Percentiles rank a stretch among this genome's conserved stretches.
Evolutionary conservation across 2,113 vertebrate genomes (phyloP).

Genomic region (Psophia crepitans): DNA sequence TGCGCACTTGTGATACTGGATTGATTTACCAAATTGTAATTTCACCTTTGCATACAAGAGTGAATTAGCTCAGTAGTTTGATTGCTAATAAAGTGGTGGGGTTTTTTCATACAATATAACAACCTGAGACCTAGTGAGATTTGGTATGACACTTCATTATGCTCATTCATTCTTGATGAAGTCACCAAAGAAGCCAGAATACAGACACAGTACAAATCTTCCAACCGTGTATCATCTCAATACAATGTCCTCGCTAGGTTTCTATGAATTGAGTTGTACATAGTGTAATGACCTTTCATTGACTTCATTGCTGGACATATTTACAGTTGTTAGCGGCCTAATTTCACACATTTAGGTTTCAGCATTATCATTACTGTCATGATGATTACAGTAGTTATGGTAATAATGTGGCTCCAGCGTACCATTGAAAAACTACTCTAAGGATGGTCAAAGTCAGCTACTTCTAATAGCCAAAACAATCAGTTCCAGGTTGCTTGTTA

Average conservation of each 20-base stretch:
- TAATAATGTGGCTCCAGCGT: conserved; percentile 48
- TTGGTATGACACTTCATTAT: not conserved
- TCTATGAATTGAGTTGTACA: not conserved
- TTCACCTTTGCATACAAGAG: not conserved
- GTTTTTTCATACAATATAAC: not conserved
- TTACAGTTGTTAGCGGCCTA: conserved; percentile 62
- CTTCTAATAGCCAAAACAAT: not conserved
- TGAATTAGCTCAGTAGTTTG: not conserved
- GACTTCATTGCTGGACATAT: conserved; percentile 37
- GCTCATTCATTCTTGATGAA: not conserved
- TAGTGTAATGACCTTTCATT: conserved; percentile 16
- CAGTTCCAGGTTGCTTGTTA: not conserved
- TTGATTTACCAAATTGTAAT: not conserved
- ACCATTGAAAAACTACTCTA: not conserved
- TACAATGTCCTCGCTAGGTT: not conserved
- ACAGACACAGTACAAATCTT: not conserved
- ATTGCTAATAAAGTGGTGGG: not conserved
- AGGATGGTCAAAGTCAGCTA: conserved; percentile 26
- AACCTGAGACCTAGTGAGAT: not conserved
- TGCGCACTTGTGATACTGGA: not conserved
- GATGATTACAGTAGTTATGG: conserved; percentile 60
- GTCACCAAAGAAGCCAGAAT: not conserved
- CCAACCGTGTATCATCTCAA: not conserved
- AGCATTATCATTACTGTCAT: conserved; percentile 60
- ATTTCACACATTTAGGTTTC: conserved; percentile 72